Conservation (phyloP, 2,888 invertebrate species). For the Blastobasis lacticolella region DNA sequence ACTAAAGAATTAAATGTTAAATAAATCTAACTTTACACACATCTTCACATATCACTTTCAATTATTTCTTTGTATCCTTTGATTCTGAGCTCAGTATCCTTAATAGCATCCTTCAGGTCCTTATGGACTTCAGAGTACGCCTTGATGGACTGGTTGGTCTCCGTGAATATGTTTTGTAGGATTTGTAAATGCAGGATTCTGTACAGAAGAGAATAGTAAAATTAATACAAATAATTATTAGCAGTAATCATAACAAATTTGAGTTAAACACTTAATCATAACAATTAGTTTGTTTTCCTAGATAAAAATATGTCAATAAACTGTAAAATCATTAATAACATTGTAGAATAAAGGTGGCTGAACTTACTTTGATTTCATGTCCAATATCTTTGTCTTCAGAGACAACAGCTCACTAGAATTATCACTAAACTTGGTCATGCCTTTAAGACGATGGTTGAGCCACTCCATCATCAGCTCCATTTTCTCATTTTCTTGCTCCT, state of each 20-base stretch:
- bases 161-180: constrained; percentile 56
- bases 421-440: constrained; percentile 43
- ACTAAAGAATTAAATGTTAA: too few species aligned
- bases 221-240: too few species aligned
- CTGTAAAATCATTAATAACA: too few species aligned
- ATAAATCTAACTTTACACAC: neutral
- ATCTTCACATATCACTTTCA: constrained; percentile 30
- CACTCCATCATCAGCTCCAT: constrained; percentile 63
- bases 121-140: constrained; percentile 61
- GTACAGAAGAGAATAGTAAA: constrained; percentile 24
- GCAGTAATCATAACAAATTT: too few species aligned
- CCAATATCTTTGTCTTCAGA: constrained; percentile 52
- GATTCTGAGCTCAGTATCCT: constrained; percentile 51
- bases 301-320: neutral
- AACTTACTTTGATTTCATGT: constrained; percentile 64
- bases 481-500: constrained; percentile 57
- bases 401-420: constrained; percentile 48
- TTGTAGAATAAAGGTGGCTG: too few species aligned
- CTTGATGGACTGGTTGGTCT: constrained; percentile 60
- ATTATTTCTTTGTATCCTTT: constrained; percentile 46
- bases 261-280: too few species aligned
- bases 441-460: constrained; percentile 49
- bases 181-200: constrained; percentile 64
- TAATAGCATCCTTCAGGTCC: constrained; percentile 53
- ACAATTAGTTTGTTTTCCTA: too few species aligned